Percentiles rank a stretch among this genome's conserved stretches.
phyloP scores from a whole-genome alignment of 2,888 invertebrate genomes.

The Plebejus melissa region DNA sequence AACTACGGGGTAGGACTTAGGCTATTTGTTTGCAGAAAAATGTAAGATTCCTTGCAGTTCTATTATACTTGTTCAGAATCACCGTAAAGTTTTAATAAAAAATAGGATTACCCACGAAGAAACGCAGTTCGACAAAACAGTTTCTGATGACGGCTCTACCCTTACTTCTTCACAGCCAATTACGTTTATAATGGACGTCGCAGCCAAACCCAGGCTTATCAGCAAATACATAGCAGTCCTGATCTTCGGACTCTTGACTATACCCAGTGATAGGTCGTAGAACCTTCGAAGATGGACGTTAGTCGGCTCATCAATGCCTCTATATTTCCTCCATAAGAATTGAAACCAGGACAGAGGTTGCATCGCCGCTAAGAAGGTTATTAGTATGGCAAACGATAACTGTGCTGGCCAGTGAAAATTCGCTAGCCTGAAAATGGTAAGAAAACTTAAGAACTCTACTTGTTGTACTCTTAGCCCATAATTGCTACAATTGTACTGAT shows the following conservation, averaged over 20 bases:
- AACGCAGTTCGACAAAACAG: conserved; percentile 65
- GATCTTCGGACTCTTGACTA: conserved; percentile 81
- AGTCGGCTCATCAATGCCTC: conserved; percentile 76
- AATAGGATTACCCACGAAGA: conserved; percentile 70
- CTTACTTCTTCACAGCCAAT: conserved; percentile 58
- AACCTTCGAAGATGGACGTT: conserved; percentile 74
- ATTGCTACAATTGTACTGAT: no score
- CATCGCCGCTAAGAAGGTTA: conserved; percentile 65
- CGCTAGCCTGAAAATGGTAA: conserved; percentile 49
- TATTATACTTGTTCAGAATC: neutral
- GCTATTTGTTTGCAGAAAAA: no score
- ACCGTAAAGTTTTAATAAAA: conserved; percentile 26
- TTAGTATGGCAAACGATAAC: conserved; percentile 47
- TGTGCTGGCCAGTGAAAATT: conserved; percentile 59
- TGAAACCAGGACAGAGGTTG: conserved; percentile 88
- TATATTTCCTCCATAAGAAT: conserved; percentile 81
- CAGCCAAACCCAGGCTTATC: conserved; percentile 81
- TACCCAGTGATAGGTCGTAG: conserved; percentile 79
- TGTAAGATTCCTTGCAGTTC: neutral
- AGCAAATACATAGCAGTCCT: conserved; percentile 83
- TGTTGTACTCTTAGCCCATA: neutral
- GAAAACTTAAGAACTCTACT: neutral
- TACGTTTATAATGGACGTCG: conserved; percentile 83
- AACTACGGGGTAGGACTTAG: no score
- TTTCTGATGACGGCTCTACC: conserved; percentile 46